These are phyloP conservation scores for Hippasteria phrygiana DNA, from an alignment of 53 echinoderm and acorn worm species.

Conservation along the genomic window DNA sequence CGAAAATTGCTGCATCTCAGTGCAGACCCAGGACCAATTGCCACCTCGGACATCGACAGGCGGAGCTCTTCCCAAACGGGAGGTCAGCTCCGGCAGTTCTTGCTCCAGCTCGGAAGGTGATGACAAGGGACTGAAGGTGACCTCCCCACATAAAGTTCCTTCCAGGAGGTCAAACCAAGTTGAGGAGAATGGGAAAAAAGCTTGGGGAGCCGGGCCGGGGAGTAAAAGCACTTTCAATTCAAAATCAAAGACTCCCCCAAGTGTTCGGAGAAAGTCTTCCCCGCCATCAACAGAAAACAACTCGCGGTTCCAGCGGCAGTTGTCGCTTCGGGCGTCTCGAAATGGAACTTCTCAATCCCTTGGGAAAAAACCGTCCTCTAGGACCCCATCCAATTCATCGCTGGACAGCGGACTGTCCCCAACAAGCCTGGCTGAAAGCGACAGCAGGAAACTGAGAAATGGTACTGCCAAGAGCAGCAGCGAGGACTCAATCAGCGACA, in stretches of 20 bases:
- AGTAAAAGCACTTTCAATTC: constrained; percentile 17
- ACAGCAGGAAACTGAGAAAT: constrained; percentile 59
- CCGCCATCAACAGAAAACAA: constrained; percentile 46
- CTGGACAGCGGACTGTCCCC: constrained; percentile 43
- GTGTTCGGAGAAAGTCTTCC: constrained; percentile 43
- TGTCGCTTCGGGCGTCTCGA: constrained; percentile 39
- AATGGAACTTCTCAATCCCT: constrained; percentile 28
- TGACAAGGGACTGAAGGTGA: constrained; percentile 30
- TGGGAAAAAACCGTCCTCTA: constrained; percentile 20
- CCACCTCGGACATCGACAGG: not conserved
- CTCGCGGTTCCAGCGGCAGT: constrained; percentile 51
- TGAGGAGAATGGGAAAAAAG: constrained; percentile 33
- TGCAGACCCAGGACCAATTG: constrained; percentile 29
- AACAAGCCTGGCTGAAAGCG: constrained; percentile 29
- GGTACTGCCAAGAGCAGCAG: constrained; percentile 57
- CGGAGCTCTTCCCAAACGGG: constrained; percentile 29
- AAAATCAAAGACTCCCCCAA: constrained; percentile 61
- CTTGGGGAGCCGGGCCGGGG: constrained; percentile 1
- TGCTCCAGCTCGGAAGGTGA: constrained; percentile 62
- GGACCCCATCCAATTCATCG: constrained; percentile 59
- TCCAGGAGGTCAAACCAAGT: constrained; percentile 10
- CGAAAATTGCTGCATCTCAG: constrained; percentile 55
- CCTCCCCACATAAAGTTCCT: not conserved
- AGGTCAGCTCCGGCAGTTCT: constrained; percentile 55
- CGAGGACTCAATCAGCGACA: constrained; percentile 58